phyloP scores from a whole-genome alignment of 2,113 vertebrate genomes.

The Myiozetetes cayanensis region DNA sequence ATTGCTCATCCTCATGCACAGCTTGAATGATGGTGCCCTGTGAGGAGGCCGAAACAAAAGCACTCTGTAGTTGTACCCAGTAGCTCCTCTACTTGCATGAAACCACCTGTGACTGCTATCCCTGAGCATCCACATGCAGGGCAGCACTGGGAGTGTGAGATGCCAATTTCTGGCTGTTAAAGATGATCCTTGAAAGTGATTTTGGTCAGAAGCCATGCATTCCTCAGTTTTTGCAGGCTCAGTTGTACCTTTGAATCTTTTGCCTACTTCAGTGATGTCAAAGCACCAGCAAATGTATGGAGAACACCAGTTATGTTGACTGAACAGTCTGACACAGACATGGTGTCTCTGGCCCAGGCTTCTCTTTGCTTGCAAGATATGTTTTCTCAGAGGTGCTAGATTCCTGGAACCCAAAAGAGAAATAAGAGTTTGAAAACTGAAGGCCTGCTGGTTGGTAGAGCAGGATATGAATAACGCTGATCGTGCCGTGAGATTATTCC shows the following conservation, averaged over 20 bases:
- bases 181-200: not conserved
- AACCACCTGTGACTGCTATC: not conserved
- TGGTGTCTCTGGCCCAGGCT: not conserved
- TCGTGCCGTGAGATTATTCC: not conserved
- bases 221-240: not conserved
- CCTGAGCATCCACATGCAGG: not conserved
- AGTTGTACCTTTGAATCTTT: not conserved
- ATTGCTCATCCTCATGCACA: not conserved
- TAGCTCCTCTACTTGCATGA: not conserved
- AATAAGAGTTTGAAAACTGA: not conserved
- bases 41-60: not conserved
- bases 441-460: not conserved
- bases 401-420: not conserved
- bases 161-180: not conserved
- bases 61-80: not conserved
- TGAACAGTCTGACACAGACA: not conserved
- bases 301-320: not conserved
- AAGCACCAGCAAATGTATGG: not conserved
- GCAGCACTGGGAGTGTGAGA: not conserved
- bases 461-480: not conserved
- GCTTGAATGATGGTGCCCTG: not conserved
- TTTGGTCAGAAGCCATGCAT: not conserved
- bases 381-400: not conserved
- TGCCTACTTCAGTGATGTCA: not conserved
- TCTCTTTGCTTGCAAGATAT: not conserved